Evolutionary conservation across 2,113 vertebrate genomes (phyloP).

Genomic region (Silurus meridionalis): DNA sequence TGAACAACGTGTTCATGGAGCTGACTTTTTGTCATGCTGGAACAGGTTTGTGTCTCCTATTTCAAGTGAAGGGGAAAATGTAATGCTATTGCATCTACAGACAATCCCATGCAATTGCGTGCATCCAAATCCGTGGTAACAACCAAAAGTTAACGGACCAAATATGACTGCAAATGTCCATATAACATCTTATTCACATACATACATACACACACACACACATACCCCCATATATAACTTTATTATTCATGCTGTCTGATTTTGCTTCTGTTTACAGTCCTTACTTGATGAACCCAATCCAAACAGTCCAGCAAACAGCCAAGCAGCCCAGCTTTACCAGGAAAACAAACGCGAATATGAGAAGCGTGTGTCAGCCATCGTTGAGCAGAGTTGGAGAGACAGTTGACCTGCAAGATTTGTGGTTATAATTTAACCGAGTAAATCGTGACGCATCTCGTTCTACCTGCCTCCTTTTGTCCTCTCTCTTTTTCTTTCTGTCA

Average conservation of each 20-base stretch:
- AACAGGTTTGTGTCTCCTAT: too few relatives aligned
- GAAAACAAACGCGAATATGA: slow-evolving; percentile 58
- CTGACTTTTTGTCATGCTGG: too few relatives aligned
- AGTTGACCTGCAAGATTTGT: slow-evolving; percentile 50
- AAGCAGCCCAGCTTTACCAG: slow-evolving; percentile 72
- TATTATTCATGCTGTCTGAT: background rate
- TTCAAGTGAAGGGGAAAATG: too few relatives aligned
- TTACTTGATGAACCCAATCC: slow-evolving; percentile 78
- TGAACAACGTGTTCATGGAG: too few relatives aligned
- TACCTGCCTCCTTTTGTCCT: background rate
- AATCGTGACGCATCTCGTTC: slow-evolving; percentile 38
- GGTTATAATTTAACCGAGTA: slow-evolving; percentile 46
- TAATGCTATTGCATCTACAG: too few relatives aligned
- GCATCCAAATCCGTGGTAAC: too few relatives aligned
- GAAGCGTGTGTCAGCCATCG: slow-evolving; percentile 52
- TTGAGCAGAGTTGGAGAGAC: slow-evolving; percentile 58
- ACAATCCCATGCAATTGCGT: too few relatives aligned
- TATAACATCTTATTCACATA: too few relatives aligned
- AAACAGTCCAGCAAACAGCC: slow-evolving; percentile 97
- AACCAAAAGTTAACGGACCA: too few relatives aligned
- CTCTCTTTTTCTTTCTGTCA: slow-evolving; percentile 14
- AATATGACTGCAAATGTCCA: too few relatives aligned
- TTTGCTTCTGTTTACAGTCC: slow-evolving; percentile 41
- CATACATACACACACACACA: too few relatives aligned
- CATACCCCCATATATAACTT: background rate